phyloP scores from a whole-genome alignment of 2,888 invertebrate genomes.

The Agonopterix alstromeriana region DNA sequence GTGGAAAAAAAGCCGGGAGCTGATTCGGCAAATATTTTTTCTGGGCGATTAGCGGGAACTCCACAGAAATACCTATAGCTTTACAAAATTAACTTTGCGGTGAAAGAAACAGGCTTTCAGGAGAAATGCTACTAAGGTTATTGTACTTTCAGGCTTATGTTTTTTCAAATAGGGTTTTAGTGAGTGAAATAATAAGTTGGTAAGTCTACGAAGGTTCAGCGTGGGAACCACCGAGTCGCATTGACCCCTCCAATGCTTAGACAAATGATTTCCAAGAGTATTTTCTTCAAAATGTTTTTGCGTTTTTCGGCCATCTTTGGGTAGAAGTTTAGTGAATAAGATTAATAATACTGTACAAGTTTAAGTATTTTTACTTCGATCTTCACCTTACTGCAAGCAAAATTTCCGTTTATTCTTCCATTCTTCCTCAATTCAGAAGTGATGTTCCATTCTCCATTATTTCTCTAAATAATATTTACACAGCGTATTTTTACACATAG shows the following conservation, averaged over 20 bases:
- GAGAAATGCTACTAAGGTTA: too few species aligned
- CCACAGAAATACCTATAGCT: constrained; percentile 58
- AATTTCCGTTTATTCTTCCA: too few species aligned
- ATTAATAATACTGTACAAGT: too few species aligned
- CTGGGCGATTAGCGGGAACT: constrained; percentile 68
- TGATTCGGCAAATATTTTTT: constrained; percentile 72
- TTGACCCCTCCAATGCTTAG: constrained; percentile 66
- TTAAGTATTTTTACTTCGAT: too few species aligned
- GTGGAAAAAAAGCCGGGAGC: constrained; percentile 52
- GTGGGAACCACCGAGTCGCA: constrained; percentile 67
- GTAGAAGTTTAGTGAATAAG: too few species aligned
- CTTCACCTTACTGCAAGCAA: too few species aligned
- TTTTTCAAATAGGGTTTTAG: constrained; percentile 2
- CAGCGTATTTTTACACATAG: too few species aligned
- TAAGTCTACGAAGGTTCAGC: constrained; percentile 41
- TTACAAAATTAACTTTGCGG: constrained; percentile 21
- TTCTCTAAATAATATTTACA: too few species aligned
- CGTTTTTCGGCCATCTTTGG: constrained; percentile 25
- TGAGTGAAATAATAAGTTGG: constrained; percentile 16
- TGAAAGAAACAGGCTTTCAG: background rate
- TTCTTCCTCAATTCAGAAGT: too few species aligned
- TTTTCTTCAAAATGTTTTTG: constrained; percentile 56
- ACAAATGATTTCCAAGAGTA: constrained; percentile 62
- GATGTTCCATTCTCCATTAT: too few species aligned
- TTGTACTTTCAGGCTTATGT: constrained; percentile 9